phyloP scores from a whole-genome alignment of 2,113 vertebrate genomes.

The Eulemur macaco region DNA sequence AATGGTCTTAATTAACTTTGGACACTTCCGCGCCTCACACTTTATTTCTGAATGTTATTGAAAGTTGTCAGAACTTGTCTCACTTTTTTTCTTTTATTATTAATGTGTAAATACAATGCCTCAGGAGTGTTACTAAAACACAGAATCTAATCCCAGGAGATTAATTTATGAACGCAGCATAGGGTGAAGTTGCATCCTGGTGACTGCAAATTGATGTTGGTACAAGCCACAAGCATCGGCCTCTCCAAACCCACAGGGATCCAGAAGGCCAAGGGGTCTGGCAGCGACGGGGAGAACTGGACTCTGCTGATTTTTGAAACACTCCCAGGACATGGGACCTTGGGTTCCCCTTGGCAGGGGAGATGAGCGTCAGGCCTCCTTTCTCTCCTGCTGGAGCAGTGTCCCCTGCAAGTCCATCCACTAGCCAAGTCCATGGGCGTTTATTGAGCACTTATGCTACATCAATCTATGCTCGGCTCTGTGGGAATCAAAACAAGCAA shows the following conservation, averaged over 20 bases:
- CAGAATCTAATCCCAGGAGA: slow-evolving; percentile 71
- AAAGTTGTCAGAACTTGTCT: slow-evolving; percentile 80
- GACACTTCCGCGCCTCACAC: slow-evolving; percentile 65
- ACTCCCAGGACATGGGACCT: neutral
- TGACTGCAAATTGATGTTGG: slow-evolving; percentile 54
- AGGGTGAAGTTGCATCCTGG: slow-evolving; percentile 40
- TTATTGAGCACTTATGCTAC: slow-evolving; percentile 11
- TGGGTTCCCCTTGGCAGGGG: neutral
- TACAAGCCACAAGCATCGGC: neutral
- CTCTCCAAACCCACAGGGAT: slow-evolving; percentile 3
- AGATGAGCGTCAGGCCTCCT: neutral
- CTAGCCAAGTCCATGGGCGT: neutral
- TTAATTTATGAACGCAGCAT: slow-evolving; percentile 68
- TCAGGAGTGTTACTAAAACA: slow-evolving; percentile 69
- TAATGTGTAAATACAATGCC: slow-evolving; percentile 72
- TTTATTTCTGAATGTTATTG: slow-evolving; percentile 59
- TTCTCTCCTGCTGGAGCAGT: neutral
- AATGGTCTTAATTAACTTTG: slow-evolving; percentile 50
- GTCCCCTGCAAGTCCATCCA: neutral
- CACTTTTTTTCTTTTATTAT: slow-evolving; percentile 74
- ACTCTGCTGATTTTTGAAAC: neutral
- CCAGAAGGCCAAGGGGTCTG: neutral
- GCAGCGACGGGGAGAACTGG: neutral
- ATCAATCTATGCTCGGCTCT: slow-evolving; percentile 17
- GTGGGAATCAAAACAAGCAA: slow-evolving; percentile 44